Conservation (phyloP, 2,113 vertebrate genomes). For the Poeciliopsis occidentalis region DNA sequence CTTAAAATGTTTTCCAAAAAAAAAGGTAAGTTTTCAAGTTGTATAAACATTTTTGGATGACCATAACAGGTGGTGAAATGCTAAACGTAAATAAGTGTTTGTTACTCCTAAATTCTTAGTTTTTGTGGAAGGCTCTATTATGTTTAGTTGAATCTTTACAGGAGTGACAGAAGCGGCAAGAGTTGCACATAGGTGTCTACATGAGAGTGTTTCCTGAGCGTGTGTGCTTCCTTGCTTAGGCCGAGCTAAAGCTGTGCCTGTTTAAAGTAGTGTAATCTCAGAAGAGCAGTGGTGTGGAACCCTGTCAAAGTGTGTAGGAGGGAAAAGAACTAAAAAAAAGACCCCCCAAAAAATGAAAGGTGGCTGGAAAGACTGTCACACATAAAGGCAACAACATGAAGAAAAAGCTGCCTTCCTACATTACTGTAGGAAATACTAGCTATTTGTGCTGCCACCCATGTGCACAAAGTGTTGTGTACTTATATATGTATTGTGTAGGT, state of each 20-base stretch:
- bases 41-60: not conserved
- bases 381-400: too few species aligned
- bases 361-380: not conserved
- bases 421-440: too few species aligned
- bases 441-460: too few species aligned
- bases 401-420: too few species aligned
- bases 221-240: not conserved
- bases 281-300: constrained; percentile 55
- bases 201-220: not conserved
- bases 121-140: constrained; percentile 12
- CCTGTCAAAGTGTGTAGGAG: constrained; percentile 9
- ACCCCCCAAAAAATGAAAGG: not conserved
- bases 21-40: too few species aligned
- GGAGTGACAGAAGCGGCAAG: not conserved
- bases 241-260: constrained; percentile 28
- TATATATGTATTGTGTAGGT: too few species aligned
- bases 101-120: not conserved
- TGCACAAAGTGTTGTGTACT: too few species aligned
- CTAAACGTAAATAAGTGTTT: not conserved
- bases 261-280: constrained; percentile 57
- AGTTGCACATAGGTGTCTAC: not conserved
- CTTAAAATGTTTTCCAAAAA: too few species aligned
- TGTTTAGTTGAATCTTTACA: not conserved
- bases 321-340: constrained; percentile 32
- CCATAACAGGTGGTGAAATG: too few species aligned